Evolutionary conservation across 2,113 vertebrate genomes (phyloP).

Genomic region (Laticauda colubrina): DNA sequence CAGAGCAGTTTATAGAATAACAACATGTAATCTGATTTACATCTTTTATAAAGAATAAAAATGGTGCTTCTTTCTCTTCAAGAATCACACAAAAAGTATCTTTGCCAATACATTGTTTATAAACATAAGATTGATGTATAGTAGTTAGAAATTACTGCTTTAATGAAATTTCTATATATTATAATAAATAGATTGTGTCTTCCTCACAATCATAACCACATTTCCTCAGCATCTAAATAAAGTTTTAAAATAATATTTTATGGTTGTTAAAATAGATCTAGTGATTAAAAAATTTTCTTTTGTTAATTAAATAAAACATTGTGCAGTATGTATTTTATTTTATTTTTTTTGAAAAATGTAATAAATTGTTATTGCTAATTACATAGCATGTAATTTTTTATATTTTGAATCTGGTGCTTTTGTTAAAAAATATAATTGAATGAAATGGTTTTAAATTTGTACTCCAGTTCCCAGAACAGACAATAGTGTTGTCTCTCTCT

Average conservation of each 20-base stretch:
- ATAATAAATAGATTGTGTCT: neutral
- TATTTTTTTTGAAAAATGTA: neutral
- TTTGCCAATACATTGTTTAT: slow-evolving; percentile 6
- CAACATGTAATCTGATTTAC: slow-evolving; percentile 1
- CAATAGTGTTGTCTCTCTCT: neutral
- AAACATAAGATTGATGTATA: neutral
- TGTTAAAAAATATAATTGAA: neutral
- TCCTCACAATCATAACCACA: neutral
- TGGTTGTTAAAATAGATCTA: neutral
- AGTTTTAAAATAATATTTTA: fast-evolving
- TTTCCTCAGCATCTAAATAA: slow-evolving; percentile 13
- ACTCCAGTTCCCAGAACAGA: neutral
- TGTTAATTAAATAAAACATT: neutral
- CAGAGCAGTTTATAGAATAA: slow-evolving; percentile 35
- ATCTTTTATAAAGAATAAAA: slow-evolving; percentile 34
- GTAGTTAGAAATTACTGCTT: neutral
- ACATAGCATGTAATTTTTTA: neutral
- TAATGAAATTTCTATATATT: slow-evolving; percentile 1
- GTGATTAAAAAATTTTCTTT: neutral
- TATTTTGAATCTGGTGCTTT: neutral
- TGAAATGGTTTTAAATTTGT: neutral
- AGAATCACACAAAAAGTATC: neutral
- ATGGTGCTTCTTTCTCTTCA: slow-evolving; percentile 41
- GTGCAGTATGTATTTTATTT: neutral
- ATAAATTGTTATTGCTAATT: neutral